Percentiles rank a stretch among this genome's conserved stretches.
phyloP scores from a whole-genome alignment of 2,888 invertebrate species.

The Anagyrus pseudococci region DNA sequence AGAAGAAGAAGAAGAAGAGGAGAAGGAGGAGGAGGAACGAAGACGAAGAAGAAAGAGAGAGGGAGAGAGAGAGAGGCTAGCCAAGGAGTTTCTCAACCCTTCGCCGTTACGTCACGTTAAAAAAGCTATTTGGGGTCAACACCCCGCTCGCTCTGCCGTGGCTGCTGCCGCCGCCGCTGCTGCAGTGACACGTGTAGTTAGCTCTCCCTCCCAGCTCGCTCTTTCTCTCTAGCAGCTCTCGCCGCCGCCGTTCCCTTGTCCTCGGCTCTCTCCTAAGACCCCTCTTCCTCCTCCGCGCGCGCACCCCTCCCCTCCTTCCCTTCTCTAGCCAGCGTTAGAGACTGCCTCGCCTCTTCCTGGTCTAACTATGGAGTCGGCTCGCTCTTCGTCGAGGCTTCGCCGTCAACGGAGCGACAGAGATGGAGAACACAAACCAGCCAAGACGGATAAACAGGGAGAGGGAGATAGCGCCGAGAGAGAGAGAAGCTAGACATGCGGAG shows the following conservation, averaged over 20 bases:
- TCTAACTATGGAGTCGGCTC: constrained; percentile 30
- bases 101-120: constrained; percentile 57
- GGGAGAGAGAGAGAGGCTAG: constrained; percentile 13
- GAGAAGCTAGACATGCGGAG: too few relatives aligned
- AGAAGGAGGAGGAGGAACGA: constrained; percentile 25
- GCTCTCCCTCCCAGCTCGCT: background rate
- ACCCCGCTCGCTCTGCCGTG: constrained; percentile 60
- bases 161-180: too few relatives aligned
- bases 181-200: constrained; percentile 64
- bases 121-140: constrained; percentile 65
- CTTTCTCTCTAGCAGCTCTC: too few relatives aligned
- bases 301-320: background rate
- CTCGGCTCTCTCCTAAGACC: constrained; percentile 11
- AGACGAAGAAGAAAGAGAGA: constrained; percentile 29
- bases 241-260: constrained; percentile 20
- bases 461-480: background rate
- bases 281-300: too few relatives aligned
- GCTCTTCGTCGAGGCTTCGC: too few relatives aligned
- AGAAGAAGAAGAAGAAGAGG: constrained; percentile 21
- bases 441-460: background rate
- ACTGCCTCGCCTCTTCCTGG: constrained; percentile 22
- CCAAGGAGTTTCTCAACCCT: constrained; percentile 57
- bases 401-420: background rate
- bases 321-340: background rate
- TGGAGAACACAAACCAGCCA: background rate